Base-by-base conservation (phyloP, 2,797 vertebrate genomes). In the Xiphophorus birchmanni region DNA sequence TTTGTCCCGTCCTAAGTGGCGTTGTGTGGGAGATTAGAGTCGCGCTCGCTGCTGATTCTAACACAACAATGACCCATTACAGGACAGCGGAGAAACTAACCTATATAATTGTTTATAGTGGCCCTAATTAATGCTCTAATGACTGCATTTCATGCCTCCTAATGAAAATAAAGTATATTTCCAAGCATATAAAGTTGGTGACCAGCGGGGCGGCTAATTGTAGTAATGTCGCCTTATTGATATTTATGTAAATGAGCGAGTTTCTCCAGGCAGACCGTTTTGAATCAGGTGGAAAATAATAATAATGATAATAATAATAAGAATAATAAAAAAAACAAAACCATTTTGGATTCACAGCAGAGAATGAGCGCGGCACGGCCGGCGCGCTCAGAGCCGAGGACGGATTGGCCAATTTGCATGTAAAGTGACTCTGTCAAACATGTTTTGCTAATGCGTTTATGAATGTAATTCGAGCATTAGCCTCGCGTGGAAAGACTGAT, bases 81-180 rank as follows among this genome's bases (percentile, higher is more conserved):
- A 90, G 86, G 90, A 93, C 86, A 92, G 89, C 88, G 83, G 89
- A 89, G 91, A 93, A 92, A 92, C 92, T 84, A 92, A 93, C 87
- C 84, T 86, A 88, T 75, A 90, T 95, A 95, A 95, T 96, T 95
- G 95, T 94, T 94, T 93, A 94, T 92, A 96, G 94, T 95, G 93
- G 90, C 82, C 89, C 82, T 95, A 95, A 95, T 96, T 94, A 95
- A 93, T 92, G 85, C 90, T 86, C 92, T 95, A 94, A 96, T 96
- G 92, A 90, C 91, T 91, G 94, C 91, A 94, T 95, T 96, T 95
- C 95, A 95, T 94, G 92, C 88, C 90, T 90, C 86, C 86, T 96
- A 96, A 96, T 96, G 94, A 95, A 95, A 96, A 96, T 95, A 93
- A 95, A 96, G 91, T 95, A 93, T 94, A 95, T 95, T 95, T 95